Base-by-base conservation (phyloP, 1,140 invertebrate genomes). In the Oedothorax gibbosus region DNA sequence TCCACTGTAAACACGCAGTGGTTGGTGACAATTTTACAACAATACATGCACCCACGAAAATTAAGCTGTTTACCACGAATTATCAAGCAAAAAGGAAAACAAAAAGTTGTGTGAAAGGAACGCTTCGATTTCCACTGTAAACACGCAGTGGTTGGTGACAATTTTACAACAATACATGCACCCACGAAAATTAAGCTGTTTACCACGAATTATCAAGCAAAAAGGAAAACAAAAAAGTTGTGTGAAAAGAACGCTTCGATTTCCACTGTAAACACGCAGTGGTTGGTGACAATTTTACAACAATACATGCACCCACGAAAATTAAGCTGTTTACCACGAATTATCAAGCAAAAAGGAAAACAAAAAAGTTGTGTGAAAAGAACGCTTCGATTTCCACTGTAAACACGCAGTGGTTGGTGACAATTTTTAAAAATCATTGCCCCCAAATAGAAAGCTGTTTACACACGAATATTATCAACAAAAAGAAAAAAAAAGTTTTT, bases 391-490 rank as follows among this genome's bases (percentile, higher is more conserved):
- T 18, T 62, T 62, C 57, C 12, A 15, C 57, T 62, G 57, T 18
- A 79, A 79, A 79, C 49, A 68, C 18, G 62, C 35, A n/a, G 51
- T 35, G 15, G 14, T 35, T 35, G 7, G n/a, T 50, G 53, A 49
- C 35, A 57, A 57, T 81, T 81, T 71, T 20, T 60, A 71, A 69
- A 35, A 79, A n/a, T n/a, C n/a, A n/a, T n/a, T n/a, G n/a, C n/a
- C n/a, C n/a, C n/a, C n/a, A n/a, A n/a, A n/a, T n/a, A n/a, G n/a
- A n/a, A n/a, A n/a, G n/a, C n/a, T n/a, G n/a, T n/a, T n/a, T n/a
- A n/a, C n/a, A n/a, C n/a, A n/a, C n/a, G n/a, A n/a, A n/a, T n/a
- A n/a, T n/a, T n/a, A n/a, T n/a, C n/a, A n/a, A n/a, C n/a, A n/a
- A n/a, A n/a, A n/a, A n/a, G n/a, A n/a, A n/a, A n/a, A n/a, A n/a